phyloP scores from a whole-genome alignment of 2,888 invertebrate genomes.

The Dorcus parallelipipedus region DNA sequence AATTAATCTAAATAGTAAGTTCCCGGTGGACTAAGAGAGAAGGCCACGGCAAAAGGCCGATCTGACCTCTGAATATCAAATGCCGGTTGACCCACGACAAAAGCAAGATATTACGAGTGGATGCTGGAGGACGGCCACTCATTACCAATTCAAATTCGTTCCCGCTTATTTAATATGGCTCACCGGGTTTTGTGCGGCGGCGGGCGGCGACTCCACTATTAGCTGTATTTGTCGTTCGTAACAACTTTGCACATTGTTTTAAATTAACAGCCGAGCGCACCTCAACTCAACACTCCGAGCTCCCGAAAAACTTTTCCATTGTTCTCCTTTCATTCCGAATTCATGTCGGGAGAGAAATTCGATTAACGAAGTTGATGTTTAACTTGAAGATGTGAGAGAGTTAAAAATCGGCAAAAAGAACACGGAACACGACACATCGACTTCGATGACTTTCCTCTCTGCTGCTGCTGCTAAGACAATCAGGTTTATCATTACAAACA shows the following conservation, averaged over 20 bases:
- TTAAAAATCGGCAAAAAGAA: no score
- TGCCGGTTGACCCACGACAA: conserved; percentile 6
- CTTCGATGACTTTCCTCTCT: no score
- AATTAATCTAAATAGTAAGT: conserved; percentile 19
- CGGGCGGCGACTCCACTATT: neutral
- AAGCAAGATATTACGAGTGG: conserved; percentile 4
- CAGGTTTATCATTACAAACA: conserved; percentile 6
- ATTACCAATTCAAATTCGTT: conserved; percentile 22
- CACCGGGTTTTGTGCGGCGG: conserved; percentile 7
- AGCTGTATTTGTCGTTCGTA: neutral
- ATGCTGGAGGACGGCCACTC: conserved; percentile 6
- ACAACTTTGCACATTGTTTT: neutral
- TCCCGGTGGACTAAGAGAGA: conserved; percentile 3
- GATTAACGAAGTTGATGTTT: no score
- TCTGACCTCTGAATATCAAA: conserved; percentile 19
- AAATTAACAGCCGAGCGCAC: neutral
- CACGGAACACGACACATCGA: no score
- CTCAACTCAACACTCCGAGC: no score
- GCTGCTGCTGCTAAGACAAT: no score
- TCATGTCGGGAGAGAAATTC: no score
- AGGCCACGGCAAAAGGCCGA: neutral
- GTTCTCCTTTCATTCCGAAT: no score
- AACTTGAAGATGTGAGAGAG: no score
- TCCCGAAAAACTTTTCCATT: no score
- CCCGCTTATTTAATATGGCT: conserved; percentile 18